These are phyloP conservation scores for Leptopilina myrica DNA, from an alignment of 2,888 invertebrate genomes.

Conservation along the genomic window DNA sequence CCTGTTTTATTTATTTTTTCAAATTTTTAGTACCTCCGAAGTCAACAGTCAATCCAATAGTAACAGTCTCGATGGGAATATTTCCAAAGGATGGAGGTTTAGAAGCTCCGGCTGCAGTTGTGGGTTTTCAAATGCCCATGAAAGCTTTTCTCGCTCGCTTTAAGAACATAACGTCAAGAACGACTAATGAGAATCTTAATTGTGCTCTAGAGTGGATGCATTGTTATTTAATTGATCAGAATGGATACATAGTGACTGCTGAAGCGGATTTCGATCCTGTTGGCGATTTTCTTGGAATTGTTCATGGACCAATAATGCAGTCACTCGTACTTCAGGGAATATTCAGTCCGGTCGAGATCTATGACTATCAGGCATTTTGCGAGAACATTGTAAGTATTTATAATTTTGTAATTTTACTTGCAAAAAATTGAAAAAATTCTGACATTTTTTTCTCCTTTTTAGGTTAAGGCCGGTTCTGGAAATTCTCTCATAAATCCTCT, in stretches of 20 bases:
- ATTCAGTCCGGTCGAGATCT: constrained; percentile 86
- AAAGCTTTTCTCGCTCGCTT: constrained; percentile 84
- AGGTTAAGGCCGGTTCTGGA: constrained; percentile 64
- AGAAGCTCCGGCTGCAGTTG: constrained; percentile 91
- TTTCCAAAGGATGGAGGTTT: constrained; percentile 87
- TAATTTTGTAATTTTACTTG: too few species aligned
- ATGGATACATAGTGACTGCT: constrained; percentile 90
- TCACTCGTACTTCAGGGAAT: constrained; percentile 85
- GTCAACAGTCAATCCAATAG: constrained; percentile 79
- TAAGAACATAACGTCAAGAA: constrained; percentile 81
- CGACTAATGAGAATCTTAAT: constrained; percentile 76
- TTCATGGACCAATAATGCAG: constrained; percentile 85
- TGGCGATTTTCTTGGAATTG: constrained; percentile 91
- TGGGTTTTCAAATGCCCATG: constrained; percentile 91
- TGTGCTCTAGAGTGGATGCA: constrained; percentile 75
- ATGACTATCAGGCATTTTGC: constrained; percentile 92
- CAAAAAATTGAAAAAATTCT: too few species aligned
- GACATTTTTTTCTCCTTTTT: background rate
- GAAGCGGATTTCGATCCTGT: constrained; percentile 82
- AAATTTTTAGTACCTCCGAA: constrained; percentile 64
- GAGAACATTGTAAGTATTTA: constrained; percentile 73
- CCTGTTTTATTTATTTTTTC: background rate
- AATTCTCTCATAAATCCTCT: constrained; percentile 69
- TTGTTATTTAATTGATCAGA: constrained; percentile 94
- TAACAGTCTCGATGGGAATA: constrained; percentile 90